Percentiles rank a stretch among this genome's conserved stretches.
Evolutionary conservation across 2,113 vertebrate species (phyloP).

Genomic region (Cygnus buccinator): DNA sequence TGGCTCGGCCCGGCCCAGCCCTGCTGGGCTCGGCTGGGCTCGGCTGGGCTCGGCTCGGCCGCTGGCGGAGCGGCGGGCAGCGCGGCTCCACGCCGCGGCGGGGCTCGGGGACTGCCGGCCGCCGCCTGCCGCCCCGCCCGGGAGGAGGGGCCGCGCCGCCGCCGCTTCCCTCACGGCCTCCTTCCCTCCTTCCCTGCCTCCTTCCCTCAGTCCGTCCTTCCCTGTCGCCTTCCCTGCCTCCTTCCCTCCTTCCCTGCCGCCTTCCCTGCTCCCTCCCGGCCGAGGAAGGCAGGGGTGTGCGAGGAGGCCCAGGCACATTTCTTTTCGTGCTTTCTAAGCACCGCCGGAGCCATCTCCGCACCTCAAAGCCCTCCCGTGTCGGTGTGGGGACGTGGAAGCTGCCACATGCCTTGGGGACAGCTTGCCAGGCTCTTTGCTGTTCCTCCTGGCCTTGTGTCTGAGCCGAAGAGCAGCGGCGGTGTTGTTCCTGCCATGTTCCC

Average conservation of each 20-base stretch:
- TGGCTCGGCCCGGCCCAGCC: neutral
- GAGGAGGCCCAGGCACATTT: too few species aligned
- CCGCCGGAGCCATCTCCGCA: too few species aligned
- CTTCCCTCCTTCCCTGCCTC: neutral
- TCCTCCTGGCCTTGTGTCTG: too few species aligned
- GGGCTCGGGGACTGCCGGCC: neutral
- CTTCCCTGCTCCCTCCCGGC: too few species aligned
- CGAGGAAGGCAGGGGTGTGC: too few species aligned
- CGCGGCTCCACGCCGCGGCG: neutral
- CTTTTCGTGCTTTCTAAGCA: fast-evolving
- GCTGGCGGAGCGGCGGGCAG: neutral
- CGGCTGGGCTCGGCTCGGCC: neutral
- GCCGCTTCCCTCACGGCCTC: neutral
- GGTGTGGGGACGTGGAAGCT: neutral
- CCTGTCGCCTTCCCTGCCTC: too few species aligned
- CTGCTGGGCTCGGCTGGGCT: too few species aligned
- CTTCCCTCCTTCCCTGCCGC: too few species aligned
- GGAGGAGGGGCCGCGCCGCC: neutral
- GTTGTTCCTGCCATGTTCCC: neutral
- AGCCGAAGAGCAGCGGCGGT: neutral
- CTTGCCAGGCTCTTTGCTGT: neutral
- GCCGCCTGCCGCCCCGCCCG: neutral
- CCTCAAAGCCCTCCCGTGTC: neutral
- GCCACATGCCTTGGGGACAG: neutral
- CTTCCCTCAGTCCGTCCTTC: too few species aligned